phyloP scores from a whole-genome alignment of 2,113 vertebrate genomes.

The Thunnus thynnus region DNA sequence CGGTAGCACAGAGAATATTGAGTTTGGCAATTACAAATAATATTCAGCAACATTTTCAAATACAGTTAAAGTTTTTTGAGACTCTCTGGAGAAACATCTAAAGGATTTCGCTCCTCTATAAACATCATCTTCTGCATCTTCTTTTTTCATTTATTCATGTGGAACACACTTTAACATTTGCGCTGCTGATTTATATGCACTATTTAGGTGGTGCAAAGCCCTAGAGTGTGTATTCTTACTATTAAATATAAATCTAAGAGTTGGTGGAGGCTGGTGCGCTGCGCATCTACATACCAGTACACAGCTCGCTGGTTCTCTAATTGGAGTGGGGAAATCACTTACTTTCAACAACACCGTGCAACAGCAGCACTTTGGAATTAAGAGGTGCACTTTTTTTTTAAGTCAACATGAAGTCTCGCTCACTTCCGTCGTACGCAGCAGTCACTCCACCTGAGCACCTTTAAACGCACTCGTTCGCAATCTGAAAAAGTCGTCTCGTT shows the following conservation, averaged over 20 bases:
- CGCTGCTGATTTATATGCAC: constrained; percentile 22
- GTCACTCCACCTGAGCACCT: constrained; percentile 11
- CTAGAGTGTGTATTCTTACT: constrained; percentile 10
- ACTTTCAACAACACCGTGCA: constrained; percentile 22
- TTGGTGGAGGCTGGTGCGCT: constrained; percentile 15
- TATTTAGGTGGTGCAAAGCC: constrained; percentile 22
- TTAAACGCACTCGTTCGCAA: background rate
- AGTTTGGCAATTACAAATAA: constrained; percentile 26
- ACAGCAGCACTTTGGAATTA: constrained; percentile 43
- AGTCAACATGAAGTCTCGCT: constrained; percentile 22
- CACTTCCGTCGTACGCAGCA: background rate
- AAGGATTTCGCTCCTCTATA: background rate
- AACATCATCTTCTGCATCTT: background rate
- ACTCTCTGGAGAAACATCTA: background rate
- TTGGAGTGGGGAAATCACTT: constrained; percentile 33
- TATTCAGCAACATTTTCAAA: background rate
- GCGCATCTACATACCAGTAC: constrained; percentile 26
- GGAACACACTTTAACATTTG: background rate
- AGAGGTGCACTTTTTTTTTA: constrained; percentile 25
- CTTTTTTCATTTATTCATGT: constrained; percentile 1
- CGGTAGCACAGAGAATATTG: constrained; percentile 7
- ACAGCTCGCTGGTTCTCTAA: constrained; percentile 37
- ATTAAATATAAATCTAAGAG: constrained; percentile 39
- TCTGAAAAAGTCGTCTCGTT: constrained; percentile 1
- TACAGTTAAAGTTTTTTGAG: background rate